Evolutionary conservation across 37 sponge, comb jelly and placozoan genomes (phyloP), one percentile per base, ranked within the genome.

Genomic region (Aphrocallistes beatrix): DNA sequence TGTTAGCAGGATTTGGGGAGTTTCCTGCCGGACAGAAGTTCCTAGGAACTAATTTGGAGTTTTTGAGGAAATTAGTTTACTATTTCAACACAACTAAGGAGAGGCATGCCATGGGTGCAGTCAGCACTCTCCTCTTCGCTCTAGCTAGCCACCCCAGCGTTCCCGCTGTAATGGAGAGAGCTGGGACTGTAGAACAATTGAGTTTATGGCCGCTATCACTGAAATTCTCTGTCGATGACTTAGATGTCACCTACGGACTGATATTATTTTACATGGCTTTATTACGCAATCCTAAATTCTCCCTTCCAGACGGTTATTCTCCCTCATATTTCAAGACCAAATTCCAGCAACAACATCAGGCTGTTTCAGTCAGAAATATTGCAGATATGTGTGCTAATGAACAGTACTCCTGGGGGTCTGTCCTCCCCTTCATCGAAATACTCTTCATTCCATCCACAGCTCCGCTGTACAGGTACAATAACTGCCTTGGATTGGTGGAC

Each of bases 71-170:
- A 60, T 30, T 60, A 6, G 75, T 60, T 21, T 19, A 60, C 75
- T 60, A 60, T 13, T 60, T 60, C 21, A 60, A 19, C 3, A 60
- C 10, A 30, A 60, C 75, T 25, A 21, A 19, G 1, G 34, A 60
- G 6, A 60, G 75, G n/a, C n/a, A 25, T 60, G 75, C 75, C 34
- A 60, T 60, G 75, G n/a, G 75, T 13, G n/a, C n/a, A 3, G 34
- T 28, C 3, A 60, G 75, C 75, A 60, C 75, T 3, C 75, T 60
- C n/a, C 75, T 60, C 25, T 60, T 60, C 75, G n/a, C 75, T 60
- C 75, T 60, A 28, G 75, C 75, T 6, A 60, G 75, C 75, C 75
- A 60, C n/a, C 75, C 75, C 25, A 60, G n/a, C 8, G 75, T 60
- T 60, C 75, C 75, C 8, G 8, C 3, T 19, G 75, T 60, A 28